These are phyloP conservation scores for Rachycentron canadum DNA, from an alignment of 2,797 vertebrate species.

Conservation along the genomic window DNA sequence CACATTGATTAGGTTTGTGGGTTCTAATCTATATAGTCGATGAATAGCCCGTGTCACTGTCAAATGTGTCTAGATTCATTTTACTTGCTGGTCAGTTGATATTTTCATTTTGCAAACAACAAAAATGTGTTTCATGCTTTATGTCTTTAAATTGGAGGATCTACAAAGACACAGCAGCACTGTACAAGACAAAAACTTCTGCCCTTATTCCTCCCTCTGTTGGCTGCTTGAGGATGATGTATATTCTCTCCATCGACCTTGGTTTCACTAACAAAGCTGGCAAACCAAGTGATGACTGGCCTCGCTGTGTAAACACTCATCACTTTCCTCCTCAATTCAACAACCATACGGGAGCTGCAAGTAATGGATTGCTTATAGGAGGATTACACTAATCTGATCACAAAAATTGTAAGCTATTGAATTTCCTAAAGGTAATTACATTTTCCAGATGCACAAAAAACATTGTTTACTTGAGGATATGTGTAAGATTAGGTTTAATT, in stretches of 20 bases:
- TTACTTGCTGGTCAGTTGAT: too few relatives aligned
- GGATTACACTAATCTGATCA: slow-evolving; percentile 49
- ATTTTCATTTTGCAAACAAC: too few relatives aligned
- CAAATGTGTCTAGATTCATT: too few relatives aligned
- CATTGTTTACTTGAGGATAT: slow-evolving; percentile 12
- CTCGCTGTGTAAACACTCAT: slow-evolving; percentile 25
- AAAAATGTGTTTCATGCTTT: too few relatives aligned
- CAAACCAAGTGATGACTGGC: slow-evolving; percentile 28
- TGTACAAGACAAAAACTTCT: neutral
- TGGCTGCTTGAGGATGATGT: neutral
- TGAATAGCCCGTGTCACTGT: too few relatives aligned
- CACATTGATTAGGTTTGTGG: too few relatives aligned
- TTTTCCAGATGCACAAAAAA: slow-evolving; percentile 19
- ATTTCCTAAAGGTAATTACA: slow-evolving; percentile 28
- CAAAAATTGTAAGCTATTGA: slow-evolving; percentile 1
- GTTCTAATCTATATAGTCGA: neutral
- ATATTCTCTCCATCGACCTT: slow-evolving; percentile 2
- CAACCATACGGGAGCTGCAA: neutral
- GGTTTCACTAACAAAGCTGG: slow-evolving; percentile 16
- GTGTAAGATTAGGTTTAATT: neutral
- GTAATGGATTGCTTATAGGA: slow-evolving; percentile 18
- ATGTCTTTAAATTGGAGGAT: too few relatives aligned
- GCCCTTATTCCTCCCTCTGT: neutral
- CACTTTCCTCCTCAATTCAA: slow-evolving; percentile 14
- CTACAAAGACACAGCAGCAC: neutral